Base-by-base conservation (phyloP, 1,140 invertebrate species). In the Camponotus vicinus region DNA sequence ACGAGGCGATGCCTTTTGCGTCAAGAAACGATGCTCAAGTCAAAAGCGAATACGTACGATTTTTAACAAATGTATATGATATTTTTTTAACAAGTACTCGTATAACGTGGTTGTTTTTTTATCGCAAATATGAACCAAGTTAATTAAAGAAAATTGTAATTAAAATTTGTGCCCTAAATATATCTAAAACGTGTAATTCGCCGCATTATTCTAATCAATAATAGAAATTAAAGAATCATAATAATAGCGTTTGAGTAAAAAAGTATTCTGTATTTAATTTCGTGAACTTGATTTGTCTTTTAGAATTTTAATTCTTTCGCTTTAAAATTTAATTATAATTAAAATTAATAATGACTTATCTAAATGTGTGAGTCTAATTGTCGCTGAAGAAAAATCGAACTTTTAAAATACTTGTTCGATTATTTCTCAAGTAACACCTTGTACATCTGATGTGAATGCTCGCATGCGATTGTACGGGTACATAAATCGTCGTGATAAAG, bases 401-500 rank as follows among this genome's bases (percentile, higher is more conserved):
- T 67, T 79, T 7, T 2, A 2, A 34, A 55, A 59, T 32, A 55
- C 8, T 42, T 13, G n/a, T 45, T 32, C 34, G 49, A n/a, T 32
- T 69, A 55, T 69, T 69, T 52, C 7, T 4, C 37, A 6, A 27
- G 21, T 13, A 18, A 69, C 45, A 59, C 52, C 27, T 57, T 59
- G 78, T 57, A 21, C 40, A 57, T 71, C 21, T 34, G 37, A 27
- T 37, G 37, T 34, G n/a, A 82, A 61, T 7, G 52, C 11, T 73
- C 67, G 79, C 32, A 52, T 40, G 34, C 55, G 79, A 61, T 73
- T 82, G 55, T 61, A 21, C 69, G 40, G 61, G 66, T 45, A 37
- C 55, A 59, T 73, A 57, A 83, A 83, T 83, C 69, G 55, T 42
- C 64, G 32, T 88, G 92, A 92, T 92, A 93, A 92, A 92, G 86